Percentiles rank a stretch among this genome's conserved stretches.
These are phyloP conservation scores for Drosophila busckii DNA, from an alignment of 1,140 invertebrate genomes.

Conservation along the genomic window DNA sequence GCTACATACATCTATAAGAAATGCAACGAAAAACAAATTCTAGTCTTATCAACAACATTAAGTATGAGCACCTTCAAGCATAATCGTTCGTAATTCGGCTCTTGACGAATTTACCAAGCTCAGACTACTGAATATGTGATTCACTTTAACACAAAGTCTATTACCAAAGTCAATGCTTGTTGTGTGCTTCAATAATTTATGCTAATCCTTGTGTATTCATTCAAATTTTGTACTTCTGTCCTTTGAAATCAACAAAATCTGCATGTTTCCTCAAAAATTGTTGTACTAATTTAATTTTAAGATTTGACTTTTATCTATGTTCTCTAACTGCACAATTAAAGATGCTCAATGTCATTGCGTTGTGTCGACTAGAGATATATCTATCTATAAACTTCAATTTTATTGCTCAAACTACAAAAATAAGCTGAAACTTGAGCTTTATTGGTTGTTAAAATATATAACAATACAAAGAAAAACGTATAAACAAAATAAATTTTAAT, in stretches of 20 bases:
- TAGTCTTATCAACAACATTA: constrained; percentile 48
- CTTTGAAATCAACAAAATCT: constrained; percentile 4
- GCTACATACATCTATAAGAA: constrained; percentile 18
- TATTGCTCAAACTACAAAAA: constrained; percentile 37
- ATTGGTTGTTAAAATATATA: constrained; percentile 53
- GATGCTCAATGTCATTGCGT: constrained; percentile 4
- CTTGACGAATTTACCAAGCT: constrained; percentile 9
- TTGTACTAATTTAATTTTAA: constrained; percentile 26
- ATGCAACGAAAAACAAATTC: constrained; percentile 27
- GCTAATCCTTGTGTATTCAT: constrained; percentile 11
- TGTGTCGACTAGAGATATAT: not conserved
- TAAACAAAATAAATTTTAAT: constrained; percentile 39
- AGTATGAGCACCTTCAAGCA: constrained; percentile 13
- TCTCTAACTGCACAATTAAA: constrained; percentile 1
- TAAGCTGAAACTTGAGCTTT: constrained; percentile 48
- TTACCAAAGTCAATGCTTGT: constrained; percentile 7
- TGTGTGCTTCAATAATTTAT: constrained; percentile 1
- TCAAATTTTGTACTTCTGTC: constrained; percentile 14
- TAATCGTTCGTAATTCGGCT: constrained; percentile 16
- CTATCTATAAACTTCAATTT: not conserved
- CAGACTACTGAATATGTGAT: not conserved
- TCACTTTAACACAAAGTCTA: not conserved
- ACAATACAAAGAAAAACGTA: constrained; percentile 17
- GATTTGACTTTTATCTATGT: constrained; percentile 15
- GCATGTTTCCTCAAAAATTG: constrained; percentile 27